Percentiles rank a stretch among this genome's conserved stretches.
These are phyloP conservation scores for Drosophila pallidifrons DNA, from an alignment of 1,140 invertebrate species.

Conservation along the genomic window DNA sequence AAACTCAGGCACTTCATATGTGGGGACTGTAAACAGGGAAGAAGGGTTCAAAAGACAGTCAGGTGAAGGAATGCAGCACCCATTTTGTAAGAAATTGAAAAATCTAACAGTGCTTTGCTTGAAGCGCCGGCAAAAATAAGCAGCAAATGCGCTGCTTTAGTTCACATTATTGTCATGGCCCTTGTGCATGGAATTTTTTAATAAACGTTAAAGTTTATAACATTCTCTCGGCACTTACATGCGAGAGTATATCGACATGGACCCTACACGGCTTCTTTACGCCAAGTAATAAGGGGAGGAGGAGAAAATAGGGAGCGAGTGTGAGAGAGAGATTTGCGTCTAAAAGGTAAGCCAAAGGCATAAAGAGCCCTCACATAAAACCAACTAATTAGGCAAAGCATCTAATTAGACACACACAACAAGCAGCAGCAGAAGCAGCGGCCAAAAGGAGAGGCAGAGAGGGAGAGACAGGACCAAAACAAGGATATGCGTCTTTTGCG, in stretches of 20 bases:
- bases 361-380: constrained; percentile 79
- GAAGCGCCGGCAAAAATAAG: constrained; percentile 59
- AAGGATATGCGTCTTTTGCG: constrained; percentile 75
- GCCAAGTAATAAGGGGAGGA: neutral
- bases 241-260: constrained; percentile 56
- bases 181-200: constrained; percentile 77
- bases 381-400: constrained; percentile 81
- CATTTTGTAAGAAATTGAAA: constrained; percentile 81
- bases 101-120: constrained; percentile 55
- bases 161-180: constrained; percentile 71
- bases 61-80: constrained; percentile 78
- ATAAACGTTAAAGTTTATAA: constrained; percentile 83
- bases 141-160: constrained; percentile 75
- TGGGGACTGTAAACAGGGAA: neutral
- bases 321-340: constrained; percentile 21
- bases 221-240: constrained; percentile 63
- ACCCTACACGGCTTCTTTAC: constrained; percentile 12
- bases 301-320: neutral
- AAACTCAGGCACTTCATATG: constrained; percentile 49
- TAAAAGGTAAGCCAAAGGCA: constrained; percentile 76
- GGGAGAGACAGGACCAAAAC: constrained; percentile 25
- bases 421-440: constrained; percentile 6
- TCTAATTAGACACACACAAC: constrained; percentile 75
- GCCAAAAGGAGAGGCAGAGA: neutral
- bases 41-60: constrained; percentile 56